phyloP scores from a whole-genome alignment of 2,888 invertebrate genomes.

The Cyaniris semiargus region DNA sequence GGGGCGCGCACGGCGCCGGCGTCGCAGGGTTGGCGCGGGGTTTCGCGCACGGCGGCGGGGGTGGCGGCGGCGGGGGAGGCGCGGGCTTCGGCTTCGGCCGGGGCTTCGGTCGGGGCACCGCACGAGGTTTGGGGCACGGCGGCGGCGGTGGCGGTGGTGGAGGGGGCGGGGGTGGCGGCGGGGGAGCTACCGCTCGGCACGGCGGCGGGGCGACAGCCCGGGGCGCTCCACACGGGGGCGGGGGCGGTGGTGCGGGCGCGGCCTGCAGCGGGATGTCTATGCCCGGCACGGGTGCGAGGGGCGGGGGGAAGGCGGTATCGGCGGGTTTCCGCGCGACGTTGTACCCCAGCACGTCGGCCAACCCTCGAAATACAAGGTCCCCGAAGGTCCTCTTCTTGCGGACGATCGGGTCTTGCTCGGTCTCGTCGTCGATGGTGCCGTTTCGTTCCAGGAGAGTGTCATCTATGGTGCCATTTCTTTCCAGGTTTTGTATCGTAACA shows the following conservation, averaged over 20 bases:
- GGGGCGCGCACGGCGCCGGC: conserved; percentile 55
- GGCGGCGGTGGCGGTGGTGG: conserved; percentile 48
- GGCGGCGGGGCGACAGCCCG: conserved; percentile 44
- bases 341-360: conserved; percentile 76
- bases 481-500: neutral
- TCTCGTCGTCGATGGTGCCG: conserved; percentile 54
- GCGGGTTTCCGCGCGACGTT: conserved; percentile 64
- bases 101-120: conserved; percentile 46
- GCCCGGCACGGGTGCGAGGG: conserved; percentile 68
- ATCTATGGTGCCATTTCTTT: conserved; percentile 29
- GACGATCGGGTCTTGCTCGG: conserved; percentile 63
- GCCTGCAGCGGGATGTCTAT: conserved; percentile 64
- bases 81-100: conserved; percentile 50
- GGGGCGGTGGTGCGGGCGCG: conserved; percentile 40
- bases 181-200: conserved; percentile 44
- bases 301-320: conserved; percentile 65
- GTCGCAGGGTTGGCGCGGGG: conserved; percentile 67
- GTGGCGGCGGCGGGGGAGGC: conserved; percentile 54
- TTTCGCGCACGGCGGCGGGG: conserved; percentile 55
- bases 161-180: conserved; percentile 44
- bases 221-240: conserved; percentile 45
- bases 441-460: conserved; percentile 44
- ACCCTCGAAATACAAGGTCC: conserved; percentile 72
- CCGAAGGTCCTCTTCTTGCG: conserved; percentile 76
- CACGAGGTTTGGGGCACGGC: conserved; percentile 48